phyloP scores from a whole-genome alignment of 2,113 vertebrate genomes.

The Progne subis region DNA sequence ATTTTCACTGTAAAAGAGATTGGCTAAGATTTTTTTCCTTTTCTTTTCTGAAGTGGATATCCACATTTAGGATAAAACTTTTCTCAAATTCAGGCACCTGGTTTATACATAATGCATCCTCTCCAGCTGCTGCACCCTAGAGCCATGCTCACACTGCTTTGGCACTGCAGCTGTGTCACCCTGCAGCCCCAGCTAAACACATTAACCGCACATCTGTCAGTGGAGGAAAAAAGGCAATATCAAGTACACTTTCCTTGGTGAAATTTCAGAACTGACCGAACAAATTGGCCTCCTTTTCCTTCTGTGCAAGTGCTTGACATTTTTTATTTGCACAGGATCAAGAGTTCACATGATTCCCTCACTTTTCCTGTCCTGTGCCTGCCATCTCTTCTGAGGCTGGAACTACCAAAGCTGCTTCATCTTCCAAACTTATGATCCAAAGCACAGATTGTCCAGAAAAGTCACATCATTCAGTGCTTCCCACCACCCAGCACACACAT shows the following conservation, averaged over 20 bases:
- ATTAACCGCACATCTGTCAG: background rate
- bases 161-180: background rate
- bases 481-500: background rate
- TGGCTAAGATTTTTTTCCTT: background rate
- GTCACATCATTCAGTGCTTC: background rate
- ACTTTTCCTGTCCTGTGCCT: background rate
- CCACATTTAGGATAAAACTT: background rate
- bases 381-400: background rate
- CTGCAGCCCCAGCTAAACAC: background rate
- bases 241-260: background rate
- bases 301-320: background rate
- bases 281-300: background rate
- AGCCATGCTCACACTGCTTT: background rate
- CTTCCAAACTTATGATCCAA: background rate
- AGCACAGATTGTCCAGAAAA: background rate
- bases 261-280: background rate
- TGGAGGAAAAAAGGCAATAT: background rate
- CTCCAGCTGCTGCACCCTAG: background rate
- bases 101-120: background rate
- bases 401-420: background rate
- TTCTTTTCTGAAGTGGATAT: background rate
- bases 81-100: background rate
- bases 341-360: background rate
- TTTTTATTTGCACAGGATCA: background rate
- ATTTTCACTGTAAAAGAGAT: background rate